Percentiles rank a stretch among this genome's conserved stretches.
phyloP scores from a whole-genome alignment of 1,140 invertebrate species.

The Drosophila paulistorum region DNA sequence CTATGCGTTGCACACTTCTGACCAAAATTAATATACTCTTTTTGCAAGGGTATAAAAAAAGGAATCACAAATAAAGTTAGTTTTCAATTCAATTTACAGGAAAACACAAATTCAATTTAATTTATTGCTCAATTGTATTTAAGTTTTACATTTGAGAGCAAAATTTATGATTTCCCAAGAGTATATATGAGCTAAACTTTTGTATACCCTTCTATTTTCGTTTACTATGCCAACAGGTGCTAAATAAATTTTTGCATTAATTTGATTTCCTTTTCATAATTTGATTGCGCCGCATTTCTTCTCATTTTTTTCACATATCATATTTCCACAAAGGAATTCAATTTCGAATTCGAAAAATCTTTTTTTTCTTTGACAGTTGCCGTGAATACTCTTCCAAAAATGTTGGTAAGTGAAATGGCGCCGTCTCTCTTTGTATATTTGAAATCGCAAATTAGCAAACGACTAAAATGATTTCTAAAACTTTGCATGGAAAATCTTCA shows the following conservation, averaged over 20 bases:
- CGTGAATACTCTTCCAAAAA: neutral
- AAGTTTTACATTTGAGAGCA: neutral
- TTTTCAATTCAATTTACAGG: neutral
- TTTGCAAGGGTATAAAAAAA: neutral
- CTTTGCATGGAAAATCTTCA: no score
- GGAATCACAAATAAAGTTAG: slow-evolving; percentile 12
- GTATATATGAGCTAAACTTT: neutral
- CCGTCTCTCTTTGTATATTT: no score
- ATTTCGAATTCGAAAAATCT: neutral
- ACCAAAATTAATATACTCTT: no score
- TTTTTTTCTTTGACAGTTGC: neutral
- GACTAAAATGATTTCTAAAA: no score
- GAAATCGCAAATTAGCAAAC: no score
- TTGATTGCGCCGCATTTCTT: neutral
- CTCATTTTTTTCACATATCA: neutral
- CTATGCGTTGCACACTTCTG: no score
- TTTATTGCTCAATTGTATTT: slow-evolving; percentile 3
- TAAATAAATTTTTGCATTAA: neutral
- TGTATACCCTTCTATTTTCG: neutral
- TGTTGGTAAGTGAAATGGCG: neutral
- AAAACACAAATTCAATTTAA: neutral
- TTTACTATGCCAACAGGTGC: neutral
- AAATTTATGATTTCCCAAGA: no score
- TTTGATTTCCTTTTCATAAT: neutral
- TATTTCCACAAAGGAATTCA: neutral